Evolutionary conservation across 2,113 vertebrate species (phyloP).

Genomic region (Rhipidura dahli): DNA sequence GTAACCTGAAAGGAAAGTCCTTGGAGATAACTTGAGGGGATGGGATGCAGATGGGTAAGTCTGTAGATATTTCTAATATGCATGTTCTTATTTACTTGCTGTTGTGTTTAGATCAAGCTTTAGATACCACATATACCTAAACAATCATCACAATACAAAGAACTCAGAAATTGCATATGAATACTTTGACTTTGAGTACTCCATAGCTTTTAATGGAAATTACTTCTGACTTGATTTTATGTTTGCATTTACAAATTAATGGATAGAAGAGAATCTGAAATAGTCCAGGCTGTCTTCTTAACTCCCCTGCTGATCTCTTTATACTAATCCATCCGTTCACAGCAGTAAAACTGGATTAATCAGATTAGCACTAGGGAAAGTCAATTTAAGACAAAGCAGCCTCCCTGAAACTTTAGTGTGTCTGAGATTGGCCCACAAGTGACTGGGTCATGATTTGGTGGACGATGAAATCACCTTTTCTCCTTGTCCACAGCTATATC

Average conservation of each 20-base stretch:
- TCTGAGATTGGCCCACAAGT: neutral
- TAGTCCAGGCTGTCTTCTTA: neutral
- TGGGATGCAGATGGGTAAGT: neutral
- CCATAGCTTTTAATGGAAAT: neutral
- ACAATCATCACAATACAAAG: neutral
- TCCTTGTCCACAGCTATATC: neutral
- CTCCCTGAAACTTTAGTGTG: neutral
- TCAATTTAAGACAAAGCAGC: neutral
- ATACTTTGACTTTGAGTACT: neutral
- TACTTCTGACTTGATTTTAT: neutral
- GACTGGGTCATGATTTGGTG: neutral
- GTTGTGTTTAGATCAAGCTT: neutral
- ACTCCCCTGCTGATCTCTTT: neutral
- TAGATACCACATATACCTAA: neutral
- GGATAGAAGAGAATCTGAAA: neutral
- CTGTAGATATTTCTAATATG: neutral
- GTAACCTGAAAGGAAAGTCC: neutral
- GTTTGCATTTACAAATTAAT: neutral
- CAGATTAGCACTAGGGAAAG: neutral
- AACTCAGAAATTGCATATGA: neutral
- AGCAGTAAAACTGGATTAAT: constrained; percentile 22
- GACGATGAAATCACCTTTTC: neutral
- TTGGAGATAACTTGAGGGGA: neutral
- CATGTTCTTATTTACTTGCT: neutral
- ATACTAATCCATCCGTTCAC: neutral